These are phyloP conservation scores for Rhingia campestris DNA, from an alignment of 2,888 invertebrate genomes.

Conservation along the genomic window DNA sequence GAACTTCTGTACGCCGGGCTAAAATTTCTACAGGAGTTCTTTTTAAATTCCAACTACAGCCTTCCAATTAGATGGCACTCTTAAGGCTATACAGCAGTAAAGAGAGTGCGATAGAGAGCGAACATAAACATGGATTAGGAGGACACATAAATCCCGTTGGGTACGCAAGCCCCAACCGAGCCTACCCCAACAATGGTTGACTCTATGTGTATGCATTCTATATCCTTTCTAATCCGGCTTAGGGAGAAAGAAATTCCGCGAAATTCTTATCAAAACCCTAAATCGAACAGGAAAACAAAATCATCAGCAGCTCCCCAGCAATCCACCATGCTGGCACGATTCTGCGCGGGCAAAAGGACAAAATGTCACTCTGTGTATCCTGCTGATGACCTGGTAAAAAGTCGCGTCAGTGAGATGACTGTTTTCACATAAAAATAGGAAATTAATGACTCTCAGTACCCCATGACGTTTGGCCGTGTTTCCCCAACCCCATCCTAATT, in stretches of 20 bases:
- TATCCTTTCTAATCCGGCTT: constrained; percentile 69
- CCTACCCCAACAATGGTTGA: constrained; percentile 10
- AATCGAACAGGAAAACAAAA: constrained; percentile 81
- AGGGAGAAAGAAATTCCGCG: constrained; percentile 70
- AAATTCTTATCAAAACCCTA: constrained; percentile 82
- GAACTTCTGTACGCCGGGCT: constrained; percentile 77
- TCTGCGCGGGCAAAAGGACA: constrained; percentile 39
- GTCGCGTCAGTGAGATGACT: constrained; percentile 82
- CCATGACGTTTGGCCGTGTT: not conserved
- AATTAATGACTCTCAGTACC: constrained; percentile 77
- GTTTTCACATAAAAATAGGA: constrained; percentile 81
- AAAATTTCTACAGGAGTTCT: constrained; percentile 80
- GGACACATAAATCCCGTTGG: constrained; percentile 1
- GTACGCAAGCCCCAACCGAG: constrained; percentile 29
- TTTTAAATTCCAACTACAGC: constrained; percentile 76
- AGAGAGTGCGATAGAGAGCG: constrained; percentile 11
- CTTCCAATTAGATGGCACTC: constrained; percentile 1
- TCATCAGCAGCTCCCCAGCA: constrained; percentile 23
- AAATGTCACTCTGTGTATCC: not conserved
- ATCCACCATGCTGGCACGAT: constrained; percentile 2
- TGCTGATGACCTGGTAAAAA: constrained; percentile 79
- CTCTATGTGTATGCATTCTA: constrained; percentile 2
- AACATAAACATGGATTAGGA: constrained; percentile 44
- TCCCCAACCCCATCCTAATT: not conserved
- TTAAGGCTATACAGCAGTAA: constrained; percentile 15